Conservation (phyloP, 1,140 invertebrate genomes). For the Hydropsyche tenuis region DNA sequence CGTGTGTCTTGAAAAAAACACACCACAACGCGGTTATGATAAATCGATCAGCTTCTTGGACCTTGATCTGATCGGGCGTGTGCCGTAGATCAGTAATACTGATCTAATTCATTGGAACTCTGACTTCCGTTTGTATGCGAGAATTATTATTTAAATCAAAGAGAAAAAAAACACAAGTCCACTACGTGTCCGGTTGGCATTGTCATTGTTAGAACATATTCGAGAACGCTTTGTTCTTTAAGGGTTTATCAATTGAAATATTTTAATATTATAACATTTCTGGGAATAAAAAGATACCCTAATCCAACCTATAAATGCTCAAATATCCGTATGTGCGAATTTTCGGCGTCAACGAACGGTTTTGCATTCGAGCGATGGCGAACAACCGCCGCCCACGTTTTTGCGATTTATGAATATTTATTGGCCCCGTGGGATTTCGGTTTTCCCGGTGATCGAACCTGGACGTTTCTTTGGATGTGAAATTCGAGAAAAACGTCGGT, state of each 20-base stretch:
- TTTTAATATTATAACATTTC: no score
- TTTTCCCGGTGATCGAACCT: slow-evolving; percentile 2
- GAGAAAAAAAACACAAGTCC: not conserved
- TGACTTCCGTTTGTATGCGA: slow-evolving; percentile 18
- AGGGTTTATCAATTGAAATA: no score
- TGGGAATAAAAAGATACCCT: no score
- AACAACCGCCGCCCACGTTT: not conserved
- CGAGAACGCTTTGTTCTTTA: no score
- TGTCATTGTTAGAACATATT: not conserved
- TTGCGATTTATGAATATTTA: not conserved
- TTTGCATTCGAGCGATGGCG: slow-evolving; percentile 12
- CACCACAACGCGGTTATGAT: not conserved
- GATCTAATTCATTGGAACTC: slow-evolving; percentile 5
- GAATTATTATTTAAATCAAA: not conserved
- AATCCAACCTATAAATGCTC: no score
- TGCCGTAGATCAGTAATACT: slow-evolving; percentile 22
- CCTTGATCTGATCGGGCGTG: slow-evolving; percentile 23
- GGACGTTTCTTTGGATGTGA: no score
- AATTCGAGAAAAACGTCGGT: no score
- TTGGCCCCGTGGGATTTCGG: not conserved
- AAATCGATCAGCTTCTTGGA: slow-evolving; percentile 11
- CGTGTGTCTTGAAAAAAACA: not conserved
- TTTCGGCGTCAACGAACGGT: slow-evolving; percentile 9
- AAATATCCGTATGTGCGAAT: no score
- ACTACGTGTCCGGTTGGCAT: slow-evolving; percentile 3